phyloP scores from a whole-genome alignment of 1,140 invertebrate species.

The Pectinophora gossypiella region DNA sequence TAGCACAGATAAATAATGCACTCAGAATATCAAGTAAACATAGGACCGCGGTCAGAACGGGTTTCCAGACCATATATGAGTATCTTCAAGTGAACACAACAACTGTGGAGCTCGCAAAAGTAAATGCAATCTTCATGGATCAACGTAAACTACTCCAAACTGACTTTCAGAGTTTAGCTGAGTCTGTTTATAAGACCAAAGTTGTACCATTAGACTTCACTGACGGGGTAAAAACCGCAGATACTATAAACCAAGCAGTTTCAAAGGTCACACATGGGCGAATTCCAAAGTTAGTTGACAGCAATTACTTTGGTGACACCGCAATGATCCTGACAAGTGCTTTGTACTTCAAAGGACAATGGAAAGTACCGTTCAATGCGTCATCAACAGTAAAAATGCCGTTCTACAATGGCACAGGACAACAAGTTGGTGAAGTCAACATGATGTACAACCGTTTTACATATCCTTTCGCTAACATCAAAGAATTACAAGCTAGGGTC shows the following conservation, averaged over 20 bases:
- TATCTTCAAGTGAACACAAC: slow-evolving; percentile 57
- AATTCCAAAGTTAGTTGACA: slow-evolving; percentile 79
- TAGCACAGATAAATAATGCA: slow-evolving; percentile 45
- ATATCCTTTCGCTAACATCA: slow-evolving; percentile 75
- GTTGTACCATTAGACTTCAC: slow-evolving; percentile 78
- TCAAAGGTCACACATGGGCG: slow-evolving; percentile 78
- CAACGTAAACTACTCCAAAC: slow-evolving; percentile 20
- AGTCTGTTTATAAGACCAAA: slow-evolving; percentile 74
- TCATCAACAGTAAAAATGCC: slow-evolving; percentile 73
- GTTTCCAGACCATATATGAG: slow-evolving; percentile 47
- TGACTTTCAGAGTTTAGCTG: slow-evolving; percentile 50
- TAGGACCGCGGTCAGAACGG: slow-evolving; percentile 34
- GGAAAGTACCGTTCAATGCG: slow-evolving; percentile 84
- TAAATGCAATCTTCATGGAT: slow-evolving; percentile 55
- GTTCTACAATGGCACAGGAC: slow-evolving; percentile 75
- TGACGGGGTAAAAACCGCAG: slow-evolving; percentile 50
- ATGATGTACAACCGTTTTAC: slow-evolving; percentile 78
- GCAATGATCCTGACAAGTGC: slow-evolving; percentile 84
- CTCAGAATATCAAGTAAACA: slow-evolving; percentile 42
- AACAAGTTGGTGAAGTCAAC: slow-evolving; percentile 72
- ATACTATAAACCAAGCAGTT: slow-evolving; percentile 82
- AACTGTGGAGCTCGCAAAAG: slow-evolving; percentile 47
- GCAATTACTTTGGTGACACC: slow-evolving; percentile 71
- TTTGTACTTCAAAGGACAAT: slow-evolving; percentile 89
- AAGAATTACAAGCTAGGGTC: slow-evolving; percentile 77